These are phyloP conservation scores for Crotophaga sulcirostris DNA, from an alignment of 2,113 vertebrate species.

Conservation along the genomic window DNA sequence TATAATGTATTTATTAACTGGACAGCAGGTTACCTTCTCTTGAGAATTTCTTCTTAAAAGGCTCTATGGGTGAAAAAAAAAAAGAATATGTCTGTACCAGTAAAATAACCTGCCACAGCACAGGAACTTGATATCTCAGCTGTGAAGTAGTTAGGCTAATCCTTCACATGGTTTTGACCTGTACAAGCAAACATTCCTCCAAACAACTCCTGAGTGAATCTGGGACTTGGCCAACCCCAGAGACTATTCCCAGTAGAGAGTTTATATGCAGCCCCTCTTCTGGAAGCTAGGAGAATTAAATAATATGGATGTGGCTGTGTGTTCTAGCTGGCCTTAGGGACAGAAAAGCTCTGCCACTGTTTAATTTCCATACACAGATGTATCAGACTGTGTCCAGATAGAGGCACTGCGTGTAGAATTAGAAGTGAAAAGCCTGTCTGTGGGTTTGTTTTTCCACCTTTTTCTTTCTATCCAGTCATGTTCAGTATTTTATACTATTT, in stretches of 20 bases:
- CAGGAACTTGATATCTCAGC: background rate
- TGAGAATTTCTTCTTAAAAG: background rate
- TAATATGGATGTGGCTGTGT: background rate
- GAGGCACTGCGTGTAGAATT: background rate
- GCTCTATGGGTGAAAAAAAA: background rate
- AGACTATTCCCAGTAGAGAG: background rate
- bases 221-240: background rate
- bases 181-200: background rate
- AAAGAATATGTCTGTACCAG: background rate
- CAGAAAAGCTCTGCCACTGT: background rate
- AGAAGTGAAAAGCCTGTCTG: background rate
- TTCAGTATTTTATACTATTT: background rate
- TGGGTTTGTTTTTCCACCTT: accelerated
- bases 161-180: background rate
- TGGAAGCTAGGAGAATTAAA: background rate
- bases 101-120: background rate
- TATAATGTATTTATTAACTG: background rate
- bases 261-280: background rate
- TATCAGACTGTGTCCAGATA: background rate
- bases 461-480: background rate
- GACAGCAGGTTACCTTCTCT: background rate
- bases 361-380: background rate
- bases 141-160: background rate
- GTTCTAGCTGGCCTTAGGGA: background rate
- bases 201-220: background rate